Conservation (phyloP, 2,888 invertebrate genomes). For the Cordylochernes scorpioides region DNA sequence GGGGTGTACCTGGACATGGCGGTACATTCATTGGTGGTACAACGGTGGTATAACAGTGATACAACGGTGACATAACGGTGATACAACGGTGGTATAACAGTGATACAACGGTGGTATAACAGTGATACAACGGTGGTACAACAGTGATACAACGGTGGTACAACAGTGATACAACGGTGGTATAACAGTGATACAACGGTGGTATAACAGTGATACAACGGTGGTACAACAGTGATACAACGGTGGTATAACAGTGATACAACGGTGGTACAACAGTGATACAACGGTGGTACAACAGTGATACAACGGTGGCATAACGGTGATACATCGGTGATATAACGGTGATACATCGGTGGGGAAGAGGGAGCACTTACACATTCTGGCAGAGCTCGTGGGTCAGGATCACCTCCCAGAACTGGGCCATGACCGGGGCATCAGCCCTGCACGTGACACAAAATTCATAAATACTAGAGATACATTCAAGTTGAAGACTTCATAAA, state of each 20-base stretch:
- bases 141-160: neutral
- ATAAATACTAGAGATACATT: no score
- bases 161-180: neutral
- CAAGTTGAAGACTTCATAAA: no score
- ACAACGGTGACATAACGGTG: neutral
- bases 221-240: neutral
- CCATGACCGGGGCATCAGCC: conserved; percentile 95
- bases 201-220: neutral
- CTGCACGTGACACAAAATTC: conserved; percentile 27
- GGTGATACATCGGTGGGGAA: neutral
- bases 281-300: neutral
- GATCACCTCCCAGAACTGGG: conserved; percentile 62
- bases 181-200: neutral
- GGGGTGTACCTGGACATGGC: conserved; percentile 21
- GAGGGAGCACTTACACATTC: neutral
- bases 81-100: neutral
- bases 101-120: neutral
- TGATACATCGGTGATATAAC: neutral
- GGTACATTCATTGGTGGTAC: neutral
- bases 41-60: neutral
- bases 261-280: neutral
- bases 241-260: neutral
- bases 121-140: neutral
- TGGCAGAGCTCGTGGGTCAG: neutral
- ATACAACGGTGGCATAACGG: conserved; percentile 1